Evolutionary conservation across 2,797 vertebrate genomes (phyloP).

Genomic region (Mormyrus hasselquistii): DNA sequence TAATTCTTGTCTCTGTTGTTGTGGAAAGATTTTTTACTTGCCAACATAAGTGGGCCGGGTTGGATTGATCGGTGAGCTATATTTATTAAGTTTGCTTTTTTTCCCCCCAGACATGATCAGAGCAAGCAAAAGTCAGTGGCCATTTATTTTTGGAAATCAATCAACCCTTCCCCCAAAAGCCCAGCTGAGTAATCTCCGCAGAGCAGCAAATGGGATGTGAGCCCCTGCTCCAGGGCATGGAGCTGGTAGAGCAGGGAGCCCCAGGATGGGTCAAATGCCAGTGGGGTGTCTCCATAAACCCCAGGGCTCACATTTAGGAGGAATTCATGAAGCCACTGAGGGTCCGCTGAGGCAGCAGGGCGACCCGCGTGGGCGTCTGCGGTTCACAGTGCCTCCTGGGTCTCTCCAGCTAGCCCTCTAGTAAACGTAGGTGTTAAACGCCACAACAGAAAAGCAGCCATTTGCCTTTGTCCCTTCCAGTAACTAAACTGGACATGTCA

Average conservation of each 20-base stretch:
- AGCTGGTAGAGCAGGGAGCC: neutral
- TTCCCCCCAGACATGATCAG: neutral
- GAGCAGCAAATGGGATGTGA: neutral
- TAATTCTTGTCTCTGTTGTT: neutral
- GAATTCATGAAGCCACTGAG: conserved; percentile 54
- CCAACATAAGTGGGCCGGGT: neutral
- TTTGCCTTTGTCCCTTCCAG: neutral
- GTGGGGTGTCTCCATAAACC: conserved; percentile 37
- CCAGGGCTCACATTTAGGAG: conserved; percentile 53
- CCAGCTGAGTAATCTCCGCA: neutral
- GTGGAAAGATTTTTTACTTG: neutral
- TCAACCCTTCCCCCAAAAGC: neutral
- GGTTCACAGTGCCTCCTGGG: neutral
- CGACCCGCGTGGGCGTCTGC: neutral
- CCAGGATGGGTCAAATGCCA: conserved; percentile 36
- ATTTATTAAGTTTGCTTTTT: neutral
- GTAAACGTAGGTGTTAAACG: neutral
- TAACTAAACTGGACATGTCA: neutral
- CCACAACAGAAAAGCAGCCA: neutral
- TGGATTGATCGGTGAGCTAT: neutral
- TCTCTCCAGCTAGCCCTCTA: neutral
- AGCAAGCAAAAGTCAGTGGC: neutral
- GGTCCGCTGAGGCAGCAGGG: conserved; percentile 52
- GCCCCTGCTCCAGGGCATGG: neutral
- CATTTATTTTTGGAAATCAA: neutral